A percentile compares a stretch with the other conserved stretches of the same genome.
Conservation (phyloP, 2,888 invertebrate genomes). For the Erebia palarica region DNA sequence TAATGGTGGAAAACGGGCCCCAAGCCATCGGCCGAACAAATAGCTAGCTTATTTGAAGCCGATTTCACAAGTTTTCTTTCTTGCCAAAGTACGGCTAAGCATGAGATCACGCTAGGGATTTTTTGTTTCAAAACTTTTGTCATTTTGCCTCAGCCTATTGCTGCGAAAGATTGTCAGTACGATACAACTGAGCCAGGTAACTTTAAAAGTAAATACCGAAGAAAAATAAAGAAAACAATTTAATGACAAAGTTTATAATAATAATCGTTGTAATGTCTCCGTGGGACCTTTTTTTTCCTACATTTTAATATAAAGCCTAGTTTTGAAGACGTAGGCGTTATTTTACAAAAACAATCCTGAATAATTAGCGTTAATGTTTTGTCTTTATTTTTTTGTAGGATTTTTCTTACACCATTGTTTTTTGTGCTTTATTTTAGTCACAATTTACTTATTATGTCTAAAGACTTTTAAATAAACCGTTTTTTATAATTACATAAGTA, state of each 20-base stretch:
- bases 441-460: too few species aligned
- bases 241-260: slow-evolving; percentile 1
- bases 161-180: background rate
- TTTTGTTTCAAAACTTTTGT: background rate
- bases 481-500: too few species aligned
- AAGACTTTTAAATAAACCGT: too few species aligned
- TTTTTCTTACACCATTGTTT: too few species aligned
- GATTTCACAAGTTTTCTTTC: too few species aligned
- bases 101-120: background rate
- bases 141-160: background rate
- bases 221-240: background rate
- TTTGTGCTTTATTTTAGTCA: too few species aligned
- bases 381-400: background rate
- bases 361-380: too few species aligned
- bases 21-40: too few species aligned
- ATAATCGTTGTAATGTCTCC: background rate
- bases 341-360: too few species aligned
- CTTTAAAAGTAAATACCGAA: background rate
- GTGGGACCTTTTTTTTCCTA: background rate
- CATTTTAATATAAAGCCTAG: background rate
- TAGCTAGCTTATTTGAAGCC: too few species aligned
- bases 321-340: background rate
- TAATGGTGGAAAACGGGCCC: too few species aligned
- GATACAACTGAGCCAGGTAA: background rate
- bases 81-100: background rate